Conservation (phyloP, 1,140 invertebrate genomes). For the Thereuonema tuberculata region DNA sequence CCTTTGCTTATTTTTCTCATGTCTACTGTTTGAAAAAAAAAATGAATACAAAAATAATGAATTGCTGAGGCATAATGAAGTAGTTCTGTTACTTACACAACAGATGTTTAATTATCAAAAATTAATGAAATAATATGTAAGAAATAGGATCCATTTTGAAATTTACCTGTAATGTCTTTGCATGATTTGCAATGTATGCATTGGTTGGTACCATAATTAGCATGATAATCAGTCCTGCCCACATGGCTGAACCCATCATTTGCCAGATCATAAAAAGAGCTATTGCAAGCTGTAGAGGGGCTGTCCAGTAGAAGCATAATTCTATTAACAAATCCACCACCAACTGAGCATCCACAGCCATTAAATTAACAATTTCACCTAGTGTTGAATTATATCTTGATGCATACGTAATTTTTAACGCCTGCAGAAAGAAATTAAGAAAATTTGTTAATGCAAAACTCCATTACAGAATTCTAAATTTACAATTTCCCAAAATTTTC, state of each 20-base stretch:
- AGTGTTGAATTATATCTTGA: constrained; percentile 43
- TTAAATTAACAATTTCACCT: constrained; percentile 83
- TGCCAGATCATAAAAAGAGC: constrained; percentile 82
- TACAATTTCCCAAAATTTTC: not conserved
- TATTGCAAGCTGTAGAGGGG: constrained; percentile 75
- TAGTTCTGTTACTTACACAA: too few species aligned
- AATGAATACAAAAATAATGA: too few species aligned
- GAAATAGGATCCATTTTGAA: not conserved
- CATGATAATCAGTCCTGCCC: constrained; percentile 84
- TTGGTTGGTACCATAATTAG: constrained; percentile 81
- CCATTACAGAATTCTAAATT: not conserved
- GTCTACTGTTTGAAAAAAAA: too few species aligned
- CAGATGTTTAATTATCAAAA: constrained; percentile 12
- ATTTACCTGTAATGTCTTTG: constrained; percentile 45
- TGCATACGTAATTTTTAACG: constrained; percentile 27
- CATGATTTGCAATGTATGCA: constrained; percentile 67
- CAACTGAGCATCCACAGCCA: constrained; percentile 71
- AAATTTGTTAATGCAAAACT: too few species aligned
- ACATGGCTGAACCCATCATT: constrained; percentile 48
- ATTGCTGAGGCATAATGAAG: too few species aligned
- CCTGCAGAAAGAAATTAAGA: constrained; percentile 20
- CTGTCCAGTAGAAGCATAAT: constrained; percentile 40
- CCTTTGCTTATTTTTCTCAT: too few species aligned
- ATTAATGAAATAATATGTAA: not conserved
- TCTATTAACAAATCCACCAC: constrained; percentile 79